Evolutionary conservation across 2,888 invertebrate species (phyloP), one percentile per base, ranked within the genome.

Genomic region (Carcina quercana): DNA sequence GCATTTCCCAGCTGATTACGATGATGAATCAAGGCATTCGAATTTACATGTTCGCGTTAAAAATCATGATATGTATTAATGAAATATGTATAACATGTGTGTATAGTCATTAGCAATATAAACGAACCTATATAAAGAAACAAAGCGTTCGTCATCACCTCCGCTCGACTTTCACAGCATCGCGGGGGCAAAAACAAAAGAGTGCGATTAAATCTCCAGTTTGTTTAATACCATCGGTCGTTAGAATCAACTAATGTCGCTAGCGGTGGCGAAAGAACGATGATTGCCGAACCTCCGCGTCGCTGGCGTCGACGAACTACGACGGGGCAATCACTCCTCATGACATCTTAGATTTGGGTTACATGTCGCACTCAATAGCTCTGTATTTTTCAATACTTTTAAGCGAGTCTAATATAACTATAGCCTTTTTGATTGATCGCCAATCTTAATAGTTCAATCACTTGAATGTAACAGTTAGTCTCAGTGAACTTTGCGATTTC

Each of bases 221-320:
- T 80, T 74, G 74, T 73, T 71, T 80, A 79, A 79, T 79, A 79
- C 66, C 75, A 64, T 62, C 54, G 54, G 70, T 76, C 78, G 71
- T 82, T 79, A 76, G 64, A 68, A 67, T 64, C 65, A 68, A 66
- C 67, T 73, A 68, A 72, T 73, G 78, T 70, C 60, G 59, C 44
- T n/a, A 49, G 53, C 33, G 37, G 52, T 45, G 57, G 57, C 52
- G 35, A 33, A 38, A 35, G 36, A 32, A 42, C 50, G 50, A 41
- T 50, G 43, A 58, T 66, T 62, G 62, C 49, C 41, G 53, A 59
- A 65, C 61, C 62, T 53, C 60, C 59, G 45, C 52, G 52, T 42
- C 40, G 53, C 35, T 35, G 37, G 40, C 32, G 28, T 33, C 25
- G 34, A 30, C 34, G 38, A 25, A 27, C 21, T 14, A 34, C 21